Evolutionary conservation across 2,113 vertebrate species (phyloP).

Genomic region (Rhadina sibilatrix): DNA sequence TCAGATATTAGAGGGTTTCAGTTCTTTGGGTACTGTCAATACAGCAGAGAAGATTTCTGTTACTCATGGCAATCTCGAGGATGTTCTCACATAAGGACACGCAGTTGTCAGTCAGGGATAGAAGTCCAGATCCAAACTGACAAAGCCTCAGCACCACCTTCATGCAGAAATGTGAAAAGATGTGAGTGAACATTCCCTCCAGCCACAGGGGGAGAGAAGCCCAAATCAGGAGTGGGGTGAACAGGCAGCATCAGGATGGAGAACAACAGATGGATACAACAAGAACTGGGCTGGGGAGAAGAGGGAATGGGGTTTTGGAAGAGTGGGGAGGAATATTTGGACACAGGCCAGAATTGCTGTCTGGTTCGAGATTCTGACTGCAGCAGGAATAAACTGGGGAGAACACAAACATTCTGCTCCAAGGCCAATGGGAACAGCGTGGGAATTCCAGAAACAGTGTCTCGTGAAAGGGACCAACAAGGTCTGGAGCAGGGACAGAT

Average conservation of each 20-base stretch:
- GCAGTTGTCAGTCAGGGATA: rapidly evolving
- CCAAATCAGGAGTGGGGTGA: not conserved
- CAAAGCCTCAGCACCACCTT: not conserved
- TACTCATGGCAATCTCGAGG: not conserved
- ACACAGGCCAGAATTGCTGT: not conserved
- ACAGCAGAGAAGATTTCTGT: conserved; percentile 29
- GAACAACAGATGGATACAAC: rapidly evolving
- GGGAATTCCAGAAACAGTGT: not conserved
- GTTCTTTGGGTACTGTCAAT: conserved; percentile 27
- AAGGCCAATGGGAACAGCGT: not conserved
- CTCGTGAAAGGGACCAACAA: not conserved
- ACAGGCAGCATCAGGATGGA: not conserved
- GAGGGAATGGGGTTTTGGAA: not conserved
- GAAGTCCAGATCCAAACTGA: not conserved
- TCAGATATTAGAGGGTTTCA: conserved; percentile 2
- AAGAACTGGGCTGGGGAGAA: not conserved
- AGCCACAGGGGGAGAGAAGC: not conserved
- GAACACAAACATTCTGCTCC: not conserved
- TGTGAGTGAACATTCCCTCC: not conserved
- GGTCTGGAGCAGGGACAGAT: not conserved
- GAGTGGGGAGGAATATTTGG: not conserved
- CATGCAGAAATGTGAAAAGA: not conserved
- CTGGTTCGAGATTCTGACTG: not conserved
- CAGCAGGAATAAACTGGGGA: not conserved
- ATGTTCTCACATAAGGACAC: not conserved